phyloP scores from a whole-genome alignment of 37 sponge, comb jelly and placozoan species.

The Oopsacas minuta region DNA sequence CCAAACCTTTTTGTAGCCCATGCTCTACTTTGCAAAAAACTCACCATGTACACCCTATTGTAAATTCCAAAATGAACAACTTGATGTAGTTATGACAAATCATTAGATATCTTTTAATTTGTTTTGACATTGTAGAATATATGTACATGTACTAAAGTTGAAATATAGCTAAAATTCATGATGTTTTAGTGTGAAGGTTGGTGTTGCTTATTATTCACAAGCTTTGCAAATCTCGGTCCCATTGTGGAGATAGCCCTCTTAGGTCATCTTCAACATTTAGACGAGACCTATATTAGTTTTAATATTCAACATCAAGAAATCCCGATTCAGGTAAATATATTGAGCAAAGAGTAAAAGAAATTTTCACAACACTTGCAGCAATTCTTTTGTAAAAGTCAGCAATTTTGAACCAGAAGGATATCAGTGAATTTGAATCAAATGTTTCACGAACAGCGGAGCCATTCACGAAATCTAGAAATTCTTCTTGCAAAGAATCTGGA shows the following conservation, averaged over 20 bases:
- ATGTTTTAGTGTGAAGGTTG: neutral
- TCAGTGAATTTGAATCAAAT: neutral
- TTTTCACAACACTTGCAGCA: neutral
- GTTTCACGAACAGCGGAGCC: neutral
- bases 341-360: neutral
- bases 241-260: neutral
- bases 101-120: too few relatives aligned
- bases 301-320: neutral
- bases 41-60: neutral
- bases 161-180: too few relatives aligned
- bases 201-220: neutral
- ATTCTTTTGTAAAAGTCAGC: neutral
- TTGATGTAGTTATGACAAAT: neutral
- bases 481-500: neutral
- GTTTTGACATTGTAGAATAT: too few relatives aligned
- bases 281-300: neutral
- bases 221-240: neutral
- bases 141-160: too few relatives aligned
- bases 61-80: neutral
- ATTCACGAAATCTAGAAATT: neutral
- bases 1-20: neutral
- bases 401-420: neutral
- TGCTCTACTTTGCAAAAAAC: neutral
- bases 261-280: neutral
- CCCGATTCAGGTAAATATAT: neutral